Conservation (phyloP, 2,797 vertebrate genomes). For the Momotus momota region DNA sequence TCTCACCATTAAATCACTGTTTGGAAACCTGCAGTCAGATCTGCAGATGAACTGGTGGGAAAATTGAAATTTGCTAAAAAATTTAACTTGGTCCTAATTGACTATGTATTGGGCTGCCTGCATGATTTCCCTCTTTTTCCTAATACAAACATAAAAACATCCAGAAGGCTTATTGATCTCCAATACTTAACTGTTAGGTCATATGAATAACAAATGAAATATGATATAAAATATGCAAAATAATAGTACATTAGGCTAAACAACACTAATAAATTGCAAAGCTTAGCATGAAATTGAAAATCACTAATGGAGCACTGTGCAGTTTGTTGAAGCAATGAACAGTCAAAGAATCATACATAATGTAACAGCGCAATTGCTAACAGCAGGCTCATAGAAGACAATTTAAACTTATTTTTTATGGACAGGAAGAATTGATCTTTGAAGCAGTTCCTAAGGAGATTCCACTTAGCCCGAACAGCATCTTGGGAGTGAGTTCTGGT, state of each 20-base stretch:
- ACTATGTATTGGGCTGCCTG: not conserved
- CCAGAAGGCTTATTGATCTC: constrained; percentile 70
- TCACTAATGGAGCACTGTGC: constrained; percentile 77
- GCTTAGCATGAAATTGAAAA: constrained; percentile 83
- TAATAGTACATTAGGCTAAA: constrained; percentile 81
- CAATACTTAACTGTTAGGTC: constrained; percentile 69
- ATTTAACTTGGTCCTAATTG: not conserved
- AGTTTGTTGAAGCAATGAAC: constrained; percentile 71
- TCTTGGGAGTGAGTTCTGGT: constrained; percentile 68
- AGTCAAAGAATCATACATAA: constrained; percentile 80
- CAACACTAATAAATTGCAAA: constrained; percentile 83
- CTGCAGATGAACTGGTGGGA: not conserved
- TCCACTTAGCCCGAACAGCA: constrained; percentile 74
- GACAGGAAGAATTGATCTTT: constrained; percentile 77
- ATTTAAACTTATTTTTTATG: constrained; percentile 77
- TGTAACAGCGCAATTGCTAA: constrained; percentile 76
- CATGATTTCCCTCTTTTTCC: constrained; percentile 1
- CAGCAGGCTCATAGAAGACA: constrained; percentile 71
- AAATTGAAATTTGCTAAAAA: constrained; percentile 12
- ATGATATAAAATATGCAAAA: constrained; percentile 82
- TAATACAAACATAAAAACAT: constrained; percentile 50
- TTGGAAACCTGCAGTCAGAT: constrained; percentile 4
- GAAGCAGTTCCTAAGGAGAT: constrained; percentile 75
- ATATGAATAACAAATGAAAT: constrained; percentile 71
- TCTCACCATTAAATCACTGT: not conserved